phyloP scores from a whole-genome alignment of 2,888 invertebrate genomes.

The Leptopilina syphax region DNA sequence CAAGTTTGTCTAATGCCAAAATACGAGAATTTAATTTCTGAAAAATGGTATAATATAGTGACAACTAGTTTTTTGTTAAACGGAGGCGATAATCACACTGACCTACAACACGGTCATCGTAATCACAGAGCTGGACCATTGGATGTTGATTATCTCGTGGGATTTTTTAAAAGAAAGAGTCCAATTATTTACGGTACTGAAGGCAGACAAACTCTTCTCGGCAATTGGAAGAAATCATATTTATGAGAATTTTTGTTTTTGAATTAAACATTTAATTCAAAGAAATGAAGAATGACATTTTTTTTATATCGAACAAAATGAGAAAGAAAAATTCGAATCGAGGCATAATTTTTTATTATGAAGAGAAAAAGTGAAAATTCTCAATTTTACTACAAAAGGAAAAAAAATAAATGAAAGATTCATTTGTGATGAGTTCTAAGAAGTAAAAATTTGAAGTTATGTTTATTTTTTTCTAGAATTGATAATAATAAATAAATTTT shows the following conservation, averaged over 20 bases:
- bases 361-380: too few species aligned
- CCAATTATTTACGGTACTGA: conserved; percentile 76
- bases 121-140: conserved; percentile 77
- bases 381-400: too few species aligned
- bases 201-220: neutral
- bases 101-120: conserved; percentile 78
- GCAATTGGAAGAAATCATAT: neutral
- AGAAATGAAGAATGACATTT: too few species aligned
- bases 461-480: too few species aligned
- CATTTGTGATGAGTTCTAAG: too few species aligned
- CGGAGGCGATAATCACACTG: conserved; percentile 85
- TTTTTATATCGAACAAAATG: too few species aligned
- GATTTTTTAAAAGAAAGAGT: conserved; percentile 76
- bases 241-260: neutral
- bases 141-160: conserved; percentile 78
- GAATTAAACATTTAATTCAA: too few species aligned
- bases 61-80: conserved; percentile 75
- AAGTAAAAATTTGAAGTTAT: too few species aligned
- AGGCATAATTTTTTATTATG: too few species aligned
- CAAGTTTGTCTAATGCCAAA: conserved; percentile 81
- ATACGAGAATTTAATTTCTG: conserved; percentile 80
- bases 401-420: too few species aligned
- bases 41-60: conserved; percentile 81
- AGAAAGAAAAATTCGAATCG: too few species aligned
- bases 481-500: too few species aligned